These are phyloP conservation scores for Formica exsecta DNA, from an alignment of 1,140 invertebrate genomes.

Conservation along the genomic window DNA sequence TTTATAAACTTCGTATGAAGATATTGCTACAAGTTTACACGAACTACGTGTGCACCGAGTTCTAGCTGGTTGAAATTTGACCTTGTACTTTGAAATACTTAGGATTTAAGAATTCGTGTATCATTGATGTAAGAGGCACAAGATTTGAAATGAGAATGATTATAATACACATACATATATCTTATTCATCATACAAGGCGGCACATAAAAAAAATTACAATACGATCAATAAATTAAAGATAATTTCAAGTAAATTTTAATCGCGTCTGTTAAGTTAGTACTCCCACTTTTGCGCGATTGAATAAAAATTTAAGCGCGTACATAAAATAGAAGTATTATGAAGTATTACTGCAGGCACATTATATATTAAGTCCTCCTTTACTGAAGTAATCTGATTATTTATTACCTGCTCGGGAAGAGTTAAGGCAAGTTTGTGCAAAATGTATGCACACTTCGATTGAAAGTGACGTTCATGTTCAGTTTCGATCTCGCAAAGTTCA, in stretches of 20 bases:
- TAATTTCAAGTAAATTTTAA: not conserved
- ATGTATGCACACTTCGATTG: constrained; percentile 47
- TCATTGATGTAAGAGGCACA: not conserved
- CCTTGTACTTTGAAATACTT: constrained; percentile 8
- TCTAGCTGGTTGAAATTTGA: constrained; percentile 16
- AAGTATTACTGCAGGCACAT: constrained; percentile 18
- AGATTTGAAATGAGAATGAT: not conserved
- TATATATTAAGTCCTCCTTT: constrained; percentile 24
- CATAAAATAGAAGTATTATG: constrained; percentile 34
- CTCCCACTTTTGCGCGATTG: not conserved
- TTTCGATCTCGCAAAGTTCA: constrained; percentile 45
- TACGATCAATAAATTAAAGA: not conserved
- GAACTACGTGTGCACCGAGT: constrained; percentile 24
- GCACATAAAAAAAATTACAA: not conserved
- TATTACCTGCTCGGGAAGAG: constrained; percentile 42
- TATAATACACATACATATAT: too few species aligned
- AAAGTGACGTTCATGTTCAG: constrained; percentile 45
- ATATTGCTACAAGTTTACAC: constrained; percentile 43
- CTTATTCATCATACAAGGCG: not conserved
- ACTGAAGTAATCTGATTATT: constrained; percentile 51
- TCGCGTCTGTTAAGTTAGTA: not conserved
- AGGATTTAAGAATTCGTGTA: not conserved
- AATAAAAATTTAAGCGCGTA: constrained; percentile 12
- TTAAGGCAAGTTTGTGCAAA: constrained; percentile 32
- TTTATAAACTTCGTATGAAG: constrained; percentile 46